These are phyloP conservation scores for Myxocyprinus asiaticus DNA, from an alignment of 2,113 vertebrate genomes.

Conservation along the genomic window DNA sequence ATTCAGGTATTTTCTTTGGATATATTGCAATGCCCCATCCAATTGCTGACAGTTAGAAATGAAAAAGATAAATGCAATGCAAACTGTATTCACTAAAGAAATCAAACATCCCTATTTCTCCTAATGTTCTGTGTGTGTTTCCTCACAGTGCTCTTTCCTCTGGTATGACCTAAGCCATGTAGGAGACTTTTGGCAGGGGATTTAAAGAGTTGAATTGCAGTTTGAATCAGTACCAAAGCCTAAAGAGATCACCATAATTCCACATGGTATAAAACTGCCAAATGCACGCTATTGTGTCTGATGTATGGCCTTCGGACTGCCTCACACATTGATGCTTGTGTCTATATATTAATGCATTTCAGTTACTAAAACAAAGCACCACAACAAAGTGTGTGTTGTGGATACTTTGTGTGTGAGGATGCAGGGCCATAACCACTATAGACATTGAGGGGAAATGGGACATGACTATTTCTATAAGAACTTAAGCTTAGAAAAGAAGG, in stretches of 20 bases:
- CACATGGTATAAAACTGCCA: conserved; percentile 55
- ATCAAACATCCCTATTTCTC: conserved; percentile 50
- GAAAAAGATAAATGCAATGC: conserved; percentile 24
- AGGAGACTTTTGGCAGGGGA: conserved; percentile 60
- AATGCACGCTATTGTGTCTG: conserved; percentile 57
- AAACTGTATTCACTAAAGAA: conserved; percentile 51
- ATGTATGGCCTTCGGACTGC: conserved; percentile 52
- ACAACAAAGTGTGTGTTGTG: background rate
- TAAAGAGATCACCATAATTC: conserved; percentile 60
- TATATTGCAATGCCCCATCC: conserved; percentile 7
- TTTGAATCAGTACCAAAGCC: conserved; percentile 64
- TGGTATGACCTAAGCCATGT: conserved; percentile 62
- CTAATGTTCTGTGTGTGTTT: conserved; percentile 61
- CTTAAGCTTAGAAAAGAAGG: too few species aligned
- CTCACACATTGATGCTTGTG: conserved; percentile 27
- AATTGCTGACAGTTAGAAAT: conserved; percentile 20
- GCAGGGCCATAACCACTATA: too few species aligned
- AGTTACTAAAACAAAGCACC: conserved; percentile 4
- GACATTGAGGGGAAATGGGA: too few species aligned
- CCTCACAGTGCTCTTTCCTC: conserved; percentile 58
- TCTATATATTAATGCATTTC: conserved; percentile 1
- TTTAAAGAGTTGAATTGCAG: conserved; percentile 67
- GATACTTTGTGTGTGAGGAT: too few species aligned
- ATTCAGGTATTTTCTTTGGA: conserved; percentile 26
- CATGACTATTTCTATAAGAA: too few species aligned